Percentiles rank a stretch among this genome's conserved stretches.
phyloP scores from a whole-genome alignment of 1,140 invertebrate genomes.

The Bactericera cockerelli region DNA sequence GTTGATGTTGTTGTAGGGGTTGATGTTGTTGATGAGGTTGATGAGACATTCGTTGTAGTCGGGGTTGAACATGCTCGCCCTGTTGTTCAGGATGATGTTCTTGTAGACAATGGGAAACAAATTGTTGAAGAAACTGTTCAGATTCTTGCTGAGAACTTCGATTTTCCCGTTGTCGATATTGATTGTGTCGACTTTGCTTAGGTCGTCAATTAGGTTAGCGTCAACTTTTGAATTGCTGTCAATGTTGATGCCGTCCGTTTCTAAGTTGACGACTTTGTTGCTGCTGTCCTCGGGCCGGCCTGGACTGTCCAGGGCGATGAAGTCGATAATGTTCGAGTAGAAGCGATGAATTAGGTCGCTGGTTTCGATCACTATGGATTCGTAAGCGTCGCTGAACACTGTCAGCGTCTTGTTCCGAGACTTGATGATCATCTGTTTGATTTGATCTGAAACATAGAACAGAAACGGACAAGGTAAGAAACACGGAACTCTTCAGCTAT shows the following conservation, averaged over 20 bases:
- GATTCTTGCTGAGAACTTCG: background rate
- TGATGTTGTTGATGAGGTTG: background rate
- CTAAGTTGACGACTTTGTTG: background rate
- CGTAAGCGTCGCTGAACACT: background rate
- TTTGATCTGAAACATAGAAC: background rate
- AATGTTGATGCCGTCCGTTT: background rate
- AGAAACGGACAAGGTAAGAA: background rate
- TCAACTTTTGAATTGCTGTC: too few species aligned
- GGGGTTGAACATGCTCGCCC: background rate
- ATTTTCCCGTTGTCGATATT: background rate
- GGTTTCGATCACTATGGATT: background rate
- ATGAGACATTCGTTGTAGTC: background rate
- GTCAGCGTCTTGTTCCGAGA: background rate
- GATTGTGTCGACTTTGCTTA: background rate
- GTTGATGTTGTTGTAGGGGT: background rate
- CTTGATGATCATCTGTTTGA: background rate
- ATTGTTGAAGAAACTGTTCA: background rate
- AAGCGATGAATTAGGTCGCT: background rate
- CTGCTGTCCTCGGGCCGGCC: background rate
- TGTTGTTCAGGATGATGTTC: background rate
- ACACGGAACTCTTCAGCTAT: too few species aligned
- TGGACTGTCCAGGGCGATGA: background rate
- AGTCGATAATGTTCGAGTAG: constrained; percentile 1
- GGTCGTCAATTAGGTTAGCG: background rate
- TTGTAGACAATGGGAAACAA: constrained; percentile 2